Conservation (phyloP, 1,140 invertebrate genomes). For the Lordiphosa stackelbergi region DNA sequence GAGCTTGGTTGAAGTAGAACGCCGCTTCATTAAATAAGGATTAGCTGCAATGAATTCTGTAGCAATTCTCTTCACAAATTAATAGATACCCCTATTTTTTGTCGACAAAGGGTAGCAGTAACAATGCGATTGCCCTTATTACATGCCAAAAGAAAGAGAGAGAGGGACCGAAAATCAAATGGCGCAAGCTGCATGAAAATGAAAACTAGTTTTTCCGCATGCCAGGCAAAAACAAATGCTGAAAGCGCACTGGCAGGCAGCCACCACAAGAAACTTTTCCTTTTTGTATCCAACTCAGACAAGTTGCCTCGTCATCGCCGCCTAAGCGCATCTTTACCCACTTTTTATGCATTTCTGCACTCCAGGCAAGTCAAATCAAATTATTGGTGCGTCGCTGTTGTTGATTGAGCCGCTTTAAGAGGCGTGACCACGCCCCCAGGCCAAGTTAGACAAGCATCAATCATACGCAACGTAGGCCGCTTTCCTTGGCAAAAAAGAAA, state of each 20-base stretch:
- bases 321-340: constrained; percentile 68
- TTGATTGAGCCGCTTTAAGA: constrained; percentile 20
- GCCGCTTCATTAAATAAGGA: too few relatives aligned
- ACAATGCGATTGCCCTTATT: constrained; percentile 42
- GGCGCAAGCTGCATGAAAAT: constrained; percentile 55
- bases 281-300: constrained; percentile 19
- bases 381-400: constrained; percentile 38
- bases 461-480: constrained; percentile 52
- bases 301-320: constrained; percentile 2
- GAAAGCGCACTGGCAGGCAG: constrained; percentile 31
- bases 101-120: constrained; percentile 3
- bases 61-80: too few relatives aligned
- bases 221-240: constrained; percentile 49
- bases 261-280: constrained; percentile 50
- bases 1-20: too few relatives aligned
- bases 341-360: constrained; percentile 44
- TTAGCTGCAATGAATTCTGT: too few relatives aligned
- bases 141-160: constrained; percentile 8
- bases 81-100: too few relatives aligned
- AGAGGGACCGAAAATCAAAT: constrained; percentile 39
- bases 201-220: constrained; percentile 71
- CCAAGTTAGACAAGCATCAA: constrained; percentile 39
- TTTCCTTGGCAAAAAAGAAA: constrained; percentile 29
- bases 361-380: constrained; percentile 27
- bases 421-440: constrained; percentile 8